phyloP scores from a whole-genome alignment of 2,113 vertebrate genomes.

The Tragelaphus strepsiceros region DNA sequence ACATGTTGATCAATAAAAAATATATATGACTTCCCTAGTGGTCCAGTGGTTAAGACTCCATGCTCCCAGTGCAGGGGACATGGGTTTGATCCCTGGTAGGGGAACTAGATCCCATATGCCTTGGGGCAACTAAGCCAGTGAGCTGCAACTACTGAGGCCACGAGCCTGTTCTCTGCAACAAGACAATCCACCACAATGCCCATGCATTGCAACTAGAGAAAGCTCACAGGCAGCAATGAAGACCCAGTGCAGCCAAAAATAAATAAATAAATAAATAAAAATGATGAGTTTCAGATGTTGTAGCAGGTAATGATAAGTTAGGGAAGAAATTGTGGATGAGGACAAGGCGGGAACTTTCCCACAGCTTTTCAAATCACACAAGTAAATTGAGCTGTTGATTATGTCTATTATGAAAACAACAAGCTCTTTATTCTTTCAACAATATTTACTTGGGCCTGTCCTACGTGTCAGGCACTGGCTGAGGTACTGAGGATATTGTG shows the following conservation, averaged over 20 bases:
- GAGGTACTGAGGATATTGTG: not conserved
- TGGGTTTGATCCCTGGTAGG: not conserved
- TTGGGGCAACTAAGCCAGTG: not conserved
- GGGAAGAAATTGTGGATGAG: not conserved
- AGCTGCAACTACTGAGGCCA: not conserved
- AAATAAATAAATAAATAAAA: not conserved
- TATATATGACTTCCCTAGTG: not conserved
- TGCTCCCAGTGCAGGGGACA: not conserved
- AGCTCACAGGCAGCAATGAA: not conserved
- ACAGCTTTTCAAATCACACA: not conserved
- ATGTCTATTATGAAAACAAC: not conserved
- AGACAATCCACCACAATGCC: not conserved
- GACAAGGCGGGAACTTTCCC: not conserved
- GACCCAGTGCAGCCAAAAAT: not conserved
- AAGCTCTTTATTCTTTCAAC: not conserved
- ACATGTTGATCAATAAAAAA: not conserved
- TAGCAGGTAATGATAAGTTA: not conserved
- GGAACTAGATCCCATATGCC: not conserved
- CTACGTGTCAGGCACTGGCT: not conserved
- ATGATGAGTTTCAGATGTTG: not conserved
- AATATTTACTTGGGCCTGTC: not conserved
- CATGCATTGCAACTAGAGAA: not conserved
- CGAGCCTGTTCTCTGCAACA: not conserved
- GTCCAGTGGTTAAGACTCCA: not conserved
- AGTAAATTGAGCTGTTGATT: not conserved